These are phyloP conservation scores for Apodemus speciosus DNA, from an alignment of 2,113 vertebrate genomes.

Conservation along the genomic window DNA sequence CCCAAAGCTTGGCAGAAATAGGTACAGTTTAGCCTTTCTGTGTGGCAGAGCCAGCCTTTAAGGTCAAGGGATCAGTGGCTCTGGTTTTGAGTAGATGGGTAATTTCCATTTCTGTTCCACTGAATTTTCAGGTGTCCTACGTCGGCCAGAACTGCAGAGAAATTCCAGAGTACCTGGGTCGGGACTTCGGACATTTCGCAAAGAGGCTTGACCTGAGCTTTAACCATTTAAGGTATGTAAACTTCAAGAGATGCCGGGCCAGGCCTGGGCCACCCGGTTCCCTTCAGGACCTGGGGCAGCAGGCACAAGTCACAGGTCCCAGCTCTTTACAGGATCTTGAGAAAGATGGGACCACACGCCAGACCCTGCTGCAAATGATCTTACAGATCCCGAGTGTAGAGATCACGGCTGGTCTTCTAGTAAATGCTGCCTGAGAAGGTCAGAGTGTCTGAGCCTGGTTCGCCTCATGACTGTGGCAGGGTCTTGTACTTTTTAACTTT, in stretches of 20 bases:
- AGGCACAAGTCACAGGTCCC: constrained; percentile 25
- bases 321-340: neutral
- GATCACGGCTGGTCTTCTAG: neutral
- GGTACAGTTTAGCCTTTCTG: neutral
- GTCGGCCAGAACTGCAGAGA: constrained; percentile 93
- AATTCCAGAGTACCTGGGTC: constrained; percentile 93
- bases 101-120: constrained; percentile 72
- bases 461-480: accelerated
- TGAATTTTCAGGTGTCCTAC: constrained; percentile 91
- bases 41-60: neutral
- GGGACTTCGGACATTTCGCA: constrained; percentile 90
- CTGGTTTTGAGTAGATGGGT: constrained; percentile 45
- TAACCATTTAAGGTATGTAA: constrained; percentile 93
- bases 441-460: neutral
- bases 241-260: constrained; percentile 24
- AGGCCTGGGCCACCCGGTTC: neutral
- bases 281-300: neutral
- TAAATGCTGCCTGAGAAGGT: neutral
- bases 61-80: constrained; percentile 33
- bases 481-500: accelerated
- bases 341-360: neutral
- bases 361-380: neutral
- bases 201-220: constrained; percentile 96
- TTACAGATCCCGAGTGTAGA: neutral
- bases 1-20: constrained; percentile 43